These are phyloP conservation scores for Drosophila subpulchrella DNA, from an alignment of 1,140 invertebrate genomes.

Conservation along the genomic window DNA sequence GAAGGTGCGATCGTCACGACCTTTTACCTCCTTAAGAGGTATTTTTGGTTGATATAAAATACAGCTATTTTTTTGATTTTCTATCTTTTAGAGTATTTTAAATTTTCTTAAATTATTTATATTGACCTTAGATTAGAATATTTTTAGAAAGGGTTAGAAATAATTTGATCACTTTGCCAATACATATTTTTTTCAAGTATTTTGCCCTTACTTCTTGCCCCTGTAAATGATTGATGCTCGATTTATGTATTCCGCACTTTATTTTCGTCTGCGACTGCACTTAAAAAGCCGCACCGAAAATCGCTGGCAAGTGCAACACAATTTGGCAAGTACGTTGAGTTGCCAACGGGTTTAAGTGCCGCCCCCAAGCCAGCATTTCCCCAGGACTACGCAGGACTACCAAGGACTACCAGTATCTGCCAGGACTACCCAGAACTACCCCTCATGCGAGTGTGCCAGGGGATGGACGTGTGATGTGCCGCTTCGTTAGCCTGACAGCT, in stretches of 20 bases:
- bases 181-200: neutral
- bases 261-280: conserved; percentile 33
- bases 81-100: no score
- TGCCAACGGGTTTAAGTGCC: conserved; percentile 57
- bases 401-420: neutral
- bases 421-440: neutral
- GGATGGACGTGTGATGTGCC: conserved; percentile 47
- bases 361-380: neutral
- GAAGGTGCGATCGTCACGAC: no score
- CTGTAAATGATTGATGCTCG: conserved; percentile 69
- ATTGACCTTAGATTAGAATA: no score
- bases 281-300: conserved; percentile 29
- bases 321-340: conserved; percentile 57
- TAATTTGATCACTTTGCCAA: neutral
- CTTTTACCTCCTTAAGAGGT: no score
- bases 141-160: no score
- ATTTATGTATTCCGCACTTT: conserved; percentile 54
- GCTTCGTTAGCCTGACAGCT: conserved; percentile 73
- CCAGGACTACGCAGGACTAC: neutral
- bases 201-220: neutral
- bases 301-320: conserved; percentile 46
- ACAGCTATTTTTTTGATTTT: no score
- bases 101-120: no score
- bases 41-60: no score
- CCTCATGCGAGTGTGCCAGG: neutral